Evolutionary conservation across 2,113 vertebrate genomes (phyloP).

Genomic region (Oryzias woworae): DNA sequence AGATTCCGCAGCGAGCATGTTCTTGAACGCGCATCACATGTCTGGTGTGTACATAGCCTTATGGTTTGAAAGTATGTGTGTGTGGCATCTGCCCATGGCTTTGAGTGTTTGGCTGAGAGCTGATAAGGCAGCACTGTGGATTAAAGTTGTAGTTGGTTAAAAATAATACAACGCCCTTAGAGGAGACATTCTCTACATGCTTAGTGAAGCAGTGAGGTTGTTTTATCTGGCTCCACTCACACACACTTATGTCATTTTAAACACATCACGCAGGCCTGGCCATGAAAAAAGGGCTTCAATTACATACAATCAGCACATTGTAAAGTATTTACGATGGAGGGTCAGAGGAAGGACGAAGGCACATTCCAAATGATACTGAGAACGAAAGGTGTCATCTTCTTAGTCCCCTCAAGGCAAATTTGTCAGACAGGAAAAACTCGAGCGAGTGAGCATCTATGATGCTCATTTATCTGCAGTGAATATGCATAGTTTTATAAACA

Average conservation of each 20-base stretch:
- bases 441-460: background rate
- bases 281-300: slow-evolving; percentile 4
- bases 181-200: slow-evolving; percentile 65
- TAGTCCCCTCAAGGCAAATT: background rate
- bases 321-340: background rate
- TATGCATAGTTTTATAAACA: too few species aligned
- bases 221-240: slow-evolving; percentile 35
- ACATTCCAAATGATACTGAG: too few species aligned
- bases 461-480: background rate
- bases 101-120: slow-evolving; percentile 24
- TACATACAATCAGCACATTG: background rate
- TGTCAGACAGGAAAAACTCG: background rate
- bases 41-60: too few species aligned
- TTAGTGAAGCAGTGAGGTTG: slow-evolving; percentile 10
- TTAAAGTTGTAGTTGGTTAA: slow-evolving; percentile 57
- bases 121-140: slow-evolving; percentile 50
- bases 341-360: background rate
- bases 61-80: slow-evolving; percentile 11
- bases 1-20: background rate
- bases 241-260: slow-evolving; percentile 5
- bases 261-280: background rate
- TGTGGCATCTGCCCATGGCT: background rate
- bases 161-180: slow-evolving; percentile 70
- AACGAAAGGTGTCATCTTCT: background rate
- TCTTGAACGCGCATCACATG: background rate